Percentiles rank a stretch among this genome's conserved stretches.
These are phyloP conservation scores for Pantherophis vulpinus DNA, from an alignment of 2,797 vertebrate genomes.

Conservation along the genomic window DNA sequence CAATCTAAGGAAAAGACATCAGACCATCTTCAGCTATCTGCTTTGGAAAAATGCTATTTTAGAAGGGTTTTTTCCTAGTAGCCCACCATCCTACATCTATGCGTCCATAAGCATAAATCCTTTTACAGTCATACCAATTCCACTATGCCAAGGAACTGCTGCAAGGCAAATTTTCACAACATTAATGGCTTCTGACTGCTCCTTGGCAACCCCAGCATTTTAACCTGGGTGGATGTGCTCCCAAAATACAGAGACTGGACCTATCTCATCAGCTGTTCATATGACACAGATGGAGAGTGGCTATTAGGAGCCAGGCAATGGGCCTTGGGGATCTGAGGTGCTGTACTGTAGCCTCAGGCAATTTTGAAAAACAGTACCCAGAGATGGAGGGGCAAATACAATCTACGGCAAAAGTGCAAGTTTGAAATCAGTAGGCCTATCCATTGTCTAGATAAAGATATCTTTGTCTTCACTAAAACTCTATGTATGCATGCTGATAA, in stretches of 20 bases:
- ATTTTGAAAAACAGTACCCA: slow-evolving; percentile 95
- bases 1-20: slow-evolving; percentile 66
- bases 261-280: slow-evolving; percentile 98
- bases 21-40: slow-evolving; percentile 39
- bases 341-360: slow-evolving; percentile 95
- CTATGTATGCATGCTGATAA: slow-evolving; percentile 58
- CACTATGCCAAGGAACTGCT: slow-evolving; percentile 93
- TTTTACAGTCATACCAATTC: slow-evolving; percentile 68
- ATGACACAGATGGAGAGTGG: slow-evolving; percentile 99
- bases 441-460: slow-evolving; percentile 69
- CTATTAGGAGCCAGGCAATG: slow-evolving; percentile 96
- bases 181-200: slow-evolving; percentile 99
- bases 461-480: slow-evolving; percentile 68
- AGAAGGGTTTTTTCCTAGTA: slow-evolving; percentile 46
- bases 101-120: neutral
- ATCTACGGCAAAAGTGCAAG: slow-evolving; percentile 73
- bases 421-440: slow-evolving; percentile 77
- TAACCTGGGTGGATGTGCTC: slow-evolving; percentile 96
- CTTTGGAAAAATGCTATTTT: slow-evolving; percentile 75
- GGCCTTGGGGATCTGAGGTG: slow-evolving; percentile 98
- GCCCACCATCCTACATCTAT: slow-evolving; percentile 24
- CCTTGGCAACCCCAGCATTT: slow-evolving; percentile 99
- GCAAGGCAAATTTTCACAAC: slow-evolving; percentile 99
- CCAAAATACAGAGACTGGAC: slow-evolving; percentile 88
- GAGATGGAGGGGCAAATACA: slow-evolving; percentile 71